Evolutionary conservation across 64 coral and sea anemone species (phyloP), one percentile per base, ranked within the genome.

Genomic region (Hydrozoanthus tunicans): DNA sequence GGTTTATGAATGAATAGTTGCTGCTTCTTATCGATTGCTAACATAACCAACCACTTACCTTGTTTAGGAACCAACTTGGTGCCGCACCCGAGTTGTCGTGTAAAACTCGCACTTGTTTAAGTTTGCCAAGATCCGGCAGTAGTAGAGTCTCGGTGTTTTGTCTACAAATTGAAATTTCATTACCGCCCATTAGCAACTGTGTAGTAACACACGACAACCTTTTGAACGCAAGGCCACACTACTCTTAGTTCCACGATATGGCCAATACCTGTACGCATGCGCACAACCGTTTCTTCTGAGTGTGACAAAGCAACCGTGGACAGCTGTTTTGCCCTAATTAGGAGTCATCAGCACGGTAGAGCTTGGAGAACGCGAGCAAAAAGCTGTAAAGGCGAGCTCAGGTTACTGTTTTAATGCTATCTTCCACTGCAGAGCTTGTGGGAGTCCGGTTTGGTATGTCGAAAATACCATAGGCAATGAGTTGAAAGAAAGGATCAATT

Each of bases 31-130:
- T 43, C 32, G 0, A 43, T 43, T 43, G 32, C 32, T 43, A 43
- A 43, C 32, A 43, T 43, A 43, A 43, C 2, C 32, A 43, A 43
- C 32, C 32, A 55, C 68, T 61, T 62, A 95, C 96, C 91, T 93
- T 95, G 13, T 98, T 77, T 51, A 98, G 73, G 56, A 92, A 95
- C 96, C 96, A 98, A 81, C 96, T 98, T 27, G 96, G 96, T 25
- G 90, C 90, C 27, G 92, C 72, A 7, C 96, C 96, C 6, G 96
- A 93, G 89, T 98, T 98, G 78, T 98, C 96, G 67, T 95, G 94
- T 24, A 98, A 59, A 20, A 98, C 91, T 77, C 96, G 90, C 1
- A 98, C 61, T 92, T 98, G 90, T 26, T 86, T 91, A 24, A 98
- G 78, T 25, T 95, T 83, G 59, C 96, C 96, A 51, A 98, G 92